phyloP scores from a whole-genome alignment of 1,140 invertebrate species.

The Forficula auricularia region DNA sequence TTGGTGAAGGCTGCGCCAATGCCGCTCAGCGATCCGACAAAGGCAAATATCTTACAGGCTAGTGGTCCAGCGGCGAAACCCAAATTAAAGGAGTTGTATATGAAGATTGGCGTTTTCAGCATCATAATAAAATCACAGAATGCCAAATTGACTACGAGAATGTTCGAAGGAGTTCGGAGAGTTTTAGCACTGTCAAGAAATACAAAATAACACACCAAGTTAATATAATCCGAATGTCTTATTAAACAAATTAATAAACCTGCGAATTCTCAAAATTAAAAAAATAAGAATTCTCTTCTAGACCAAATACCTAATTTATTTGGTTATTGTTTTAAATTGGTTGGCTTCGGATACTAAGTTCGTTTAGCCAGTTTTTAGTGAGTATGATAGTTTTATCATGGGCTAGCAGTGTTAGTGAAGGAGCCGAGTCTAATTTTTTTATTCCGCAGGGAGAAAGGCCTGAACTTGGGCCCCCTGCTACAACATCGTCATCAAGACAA shows the following conservation, averaged over 20 bases:
- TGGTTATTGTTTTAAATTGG: background rate
- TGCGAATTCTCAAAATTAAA: background rate
- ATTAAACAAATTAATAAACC: background rate
- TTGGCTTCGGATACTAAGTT: background rate
- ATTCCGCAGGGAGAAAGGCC: too few species aligned
- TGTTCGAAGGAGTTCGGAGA: conserved; percentile 72
- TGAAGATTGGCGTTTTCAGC: conserved; percentile 69
- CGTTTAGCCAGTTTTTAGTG: background rate
- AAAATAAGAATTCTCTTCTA: background rate
- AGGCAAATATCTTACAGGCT: conserved; percentile 59
- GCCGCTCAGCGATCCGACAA: conserved; percentile 58
- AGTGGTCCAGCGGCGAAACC: conserved; percentile 52
- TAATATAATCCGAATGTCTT: background rate
- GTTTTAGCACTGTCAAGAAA: conserved; percentile 49
- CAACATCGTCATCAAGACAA: too few species aligned
- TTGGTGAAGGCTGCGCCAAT: conserved; percentile 66
- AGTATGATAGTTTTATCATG: too few species aligned
- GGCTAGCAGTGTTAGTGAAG: too few species aligned
- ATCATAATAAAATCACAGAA: conserved; percentile 77
- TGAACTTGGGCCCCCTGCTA: too few species aligned
- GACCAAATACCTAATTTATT: background rate
- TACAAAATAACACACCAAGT: conserved; percentile 10
- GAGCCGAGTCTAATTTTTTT: too few species aligned
- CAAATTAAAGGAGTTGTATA: conserved; percentile 65
- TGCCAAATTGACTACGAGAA: conserved; percentile 75